Evolutionary conservation across 2,113 vertebrate species (phyloP).

Genomic region (Bufo gargarizans): DNA sequence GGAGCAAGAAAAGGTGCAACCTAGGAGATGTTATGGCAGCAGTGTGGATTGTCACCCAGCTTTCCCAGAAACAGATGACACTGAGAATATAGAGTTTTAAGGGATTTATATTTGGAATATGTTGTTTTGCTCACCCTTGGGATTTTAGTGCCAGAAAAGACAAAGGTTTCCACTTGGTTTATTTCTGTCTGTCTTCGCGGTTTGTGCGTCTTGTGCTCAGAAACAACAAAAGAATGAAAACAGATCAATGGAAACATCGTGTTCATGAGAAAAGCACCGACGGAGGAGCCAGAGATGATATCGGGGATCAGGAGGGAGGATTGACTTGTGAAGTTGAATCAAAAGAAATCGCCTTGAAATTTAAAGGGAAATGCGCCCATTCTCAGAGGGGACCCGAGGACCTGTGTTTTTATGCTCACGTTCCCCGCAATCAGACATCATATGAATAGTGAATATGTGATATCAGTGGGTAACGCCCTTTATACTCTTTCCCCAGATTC

Average conservation of each 20-base stretch:
- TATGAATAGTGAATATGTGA: no score
- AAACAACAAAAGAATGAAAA: background rate
- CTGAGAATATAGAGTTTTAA: no score
- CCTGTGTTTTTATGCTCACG: no score
- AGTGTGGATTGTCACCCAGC: no score
- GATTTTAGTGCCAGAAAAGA: background rate
- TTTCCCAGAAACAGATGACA: no score
- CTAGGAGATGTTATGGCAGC: background rate
- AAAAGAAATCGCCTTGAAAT: background rate
- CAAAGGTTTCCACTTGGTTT: background rate
- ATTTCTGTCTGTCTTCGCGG: background rate
- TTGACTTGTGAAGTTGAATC: background rate
- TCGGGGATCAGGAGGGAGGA: background rate
- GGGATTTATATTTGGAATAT: no score
- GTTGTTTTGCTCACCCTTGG: background rate
- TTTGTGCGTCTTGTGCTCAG: background rate
- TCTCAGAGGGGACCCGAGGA: no score
- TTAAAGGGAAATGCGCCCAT: no score
- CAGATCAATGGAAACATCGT: background rate
- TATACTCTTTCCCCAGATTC: no score
- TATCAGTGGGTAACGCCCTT: no score
- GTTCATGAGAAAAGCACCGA: background rate
- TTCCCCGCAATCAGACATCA: no score
- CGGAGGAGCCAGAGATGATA: slow-evolving; percentile 17
- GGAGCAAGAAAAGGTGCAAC: no score